Percentiles rank a stretch among this genome's conserved stretches.
phyloP scores from a whole-genome alignment of 2,888 invertebrate species.

The Drepanosiphum platanoidis region DNA sequence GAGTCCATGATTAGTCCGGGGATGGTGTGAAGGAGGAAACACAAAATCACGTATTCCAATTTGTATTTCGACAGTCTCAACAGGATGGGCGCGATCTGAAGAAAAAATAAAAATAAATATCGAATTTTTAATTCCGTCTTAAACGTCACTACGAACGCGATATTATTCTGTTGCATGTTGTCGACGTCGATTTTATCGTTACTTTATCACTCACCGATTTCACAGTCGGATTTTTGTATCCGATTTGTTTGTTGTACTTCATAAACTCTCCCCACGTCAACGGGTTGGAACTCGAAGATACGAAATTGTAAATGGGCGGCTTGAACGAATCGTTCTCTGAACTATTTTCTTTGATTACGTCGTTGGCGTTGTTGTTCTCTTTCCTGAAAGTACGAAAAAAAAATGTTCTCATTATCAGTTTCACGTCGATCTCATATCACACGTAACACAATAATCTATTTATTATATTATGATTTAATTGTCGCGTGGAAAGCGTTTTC shows the following conservation, averaged over 20 bases:
- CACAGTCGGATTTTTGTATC: conserved; percentile 65
- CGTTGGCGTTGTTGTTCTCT: not conserved
- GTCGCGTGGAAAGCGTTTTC: no score
- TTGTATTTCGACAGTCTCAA: conserved; percentile 72
- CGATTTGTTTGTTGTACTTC: conserved; percentile 70
- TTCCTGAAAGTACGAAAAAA: conserved; percentile 13
- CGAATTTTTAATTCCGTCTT: not conserved
- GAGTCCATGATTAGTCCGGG: conserved; percentile 78
- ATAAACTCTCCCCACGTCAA: conserved; percentile 82
- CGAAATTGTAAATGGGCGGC: conserved; percentile 79
- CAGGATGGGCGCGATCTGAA: conserved; percentile 69
- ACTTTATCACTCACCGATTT: conserved; percentile 63
- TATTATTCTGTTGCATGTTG: not conserved
- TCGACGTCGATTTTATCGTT: no score
- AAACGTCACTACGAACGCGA: not conserved
- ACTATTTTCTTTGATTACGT: not conserved
- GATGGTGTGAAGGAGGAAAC: conserved; percentile 75
- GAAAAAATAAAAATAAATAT: not conserved
- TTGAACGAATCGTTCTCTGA: not conserved
- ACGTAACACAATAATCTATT: no score
- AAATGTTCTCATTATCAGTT: no score
- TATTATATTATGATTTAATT: no score
- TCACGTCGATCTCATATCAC: no score
- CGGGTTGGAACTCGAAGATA: conserved; percentile 82
- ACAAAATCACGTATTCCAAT: conserved; percentile 70